Evolutionary conservation across 2,113 vertebrate genomes (phyloP).

Genomic region (Rynchops niger): DNA sequence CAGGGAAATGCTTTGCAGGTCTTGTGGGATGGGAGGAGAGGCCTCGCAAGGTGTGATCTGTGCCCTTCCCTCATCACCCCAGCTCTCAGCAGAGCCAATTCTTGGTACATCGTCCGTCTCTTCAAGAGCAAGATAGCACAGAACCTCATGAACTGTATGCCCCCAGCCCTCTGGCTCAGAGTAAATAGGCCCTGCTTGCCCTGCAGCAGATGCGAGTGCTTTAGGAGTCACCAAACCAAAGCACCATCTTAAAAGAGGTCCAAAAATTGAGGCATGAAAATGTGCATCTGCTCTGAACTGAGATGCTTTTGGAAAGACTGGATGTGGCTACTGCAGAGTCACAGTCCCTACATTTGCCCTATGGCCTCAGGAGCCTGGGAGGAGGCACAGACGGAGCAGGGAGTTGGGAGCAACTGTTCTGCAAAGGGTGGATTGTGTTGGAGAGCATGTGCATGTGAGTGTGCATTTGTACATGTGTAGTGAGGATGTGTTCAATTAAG

Average conservation of each 20-base stretch:
- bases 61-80: neutral
- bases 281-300: neutral
- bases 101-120: neutral
- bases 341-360: neutral
- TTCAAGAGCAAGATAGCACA: neutral
- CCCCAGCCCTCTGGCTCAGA: neutral
- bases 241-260: neutral
- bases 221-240: neutral
- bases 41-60: neutral
- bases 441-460: neutral
- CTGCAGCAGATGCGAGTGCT: neutral
- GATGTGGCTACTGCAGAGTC: neutral
- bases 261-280: neutral
- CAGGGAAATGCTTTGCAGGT: neutral
- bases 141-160: neutral
- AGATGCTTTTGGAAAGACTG: neutral
- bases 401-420: neutral
- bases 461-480: neutral
- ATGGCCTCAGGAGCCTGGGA: neutral
- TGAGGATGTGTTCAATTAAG: neutral
- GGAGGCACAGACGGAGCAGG: neutral
- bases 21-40: neutral
- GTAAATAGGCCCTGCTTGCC: no score
- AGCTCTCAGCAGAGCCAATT: neutral
- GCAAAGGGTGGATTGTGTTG: neutral